phyloP scores from a whole-genome alignment of 2,113 vertebrate species.

The Peromyscus leucopus region DNA sequence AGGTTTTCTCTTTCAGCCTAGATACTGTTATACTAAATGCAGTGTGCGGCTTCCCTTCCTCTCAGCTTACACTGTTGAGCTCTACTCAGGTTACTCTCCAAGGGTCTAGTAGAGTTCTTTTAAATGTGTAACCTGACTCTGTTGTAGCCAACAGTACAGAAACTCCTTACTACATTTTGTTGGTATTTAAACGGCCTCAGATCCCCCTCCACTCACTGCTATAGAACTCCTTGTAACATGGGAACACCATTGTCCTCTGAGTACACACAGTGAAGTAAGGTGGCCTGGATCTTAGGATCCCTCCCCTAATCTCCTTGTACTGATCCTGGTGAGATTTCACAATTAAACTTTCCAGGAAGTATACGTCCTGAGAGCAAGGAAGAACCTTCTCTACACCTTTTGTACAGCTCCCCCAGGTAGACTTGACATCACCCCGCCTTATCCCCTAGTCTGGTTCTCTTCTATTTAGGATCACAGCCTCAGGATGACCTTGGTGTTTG shows the following conservation, averaged over 20 bases:
- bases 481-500: neutral
- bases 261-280: neutral
- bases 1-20: neutral
- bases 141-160: neutral
- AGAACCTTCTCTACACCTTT: neutral
- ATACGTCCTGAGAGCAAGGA: neutral
- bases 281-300: neutral
- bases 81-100: neutral
- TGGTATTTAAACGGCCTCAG: neutral
- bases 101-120: neutral
- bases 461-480: neutral
- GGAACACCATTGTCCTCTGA: neutral
- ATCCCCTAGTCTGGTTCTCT: neutral
- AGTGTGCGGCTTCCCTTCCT: neutral
- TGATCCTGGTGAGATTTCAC: neutral
- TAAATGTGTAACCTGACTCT: neutral
- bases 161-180: neutral
- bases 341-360: neutral
- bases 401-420: neutral
- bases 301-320: neutral
- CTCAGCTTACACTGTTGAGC: neutral
- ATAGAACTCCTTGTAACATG: neutral
- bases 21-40: neutral
- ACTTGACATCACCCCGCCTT: neutral
- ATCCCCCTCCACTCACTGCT: neutral